Percentiles rank a stretch among this genome's conserved stretches.
phyloP scores from a whole-genome alignment of 2,888 invertebrate genomes.

The Rhyacophila evoluta region DNA sequence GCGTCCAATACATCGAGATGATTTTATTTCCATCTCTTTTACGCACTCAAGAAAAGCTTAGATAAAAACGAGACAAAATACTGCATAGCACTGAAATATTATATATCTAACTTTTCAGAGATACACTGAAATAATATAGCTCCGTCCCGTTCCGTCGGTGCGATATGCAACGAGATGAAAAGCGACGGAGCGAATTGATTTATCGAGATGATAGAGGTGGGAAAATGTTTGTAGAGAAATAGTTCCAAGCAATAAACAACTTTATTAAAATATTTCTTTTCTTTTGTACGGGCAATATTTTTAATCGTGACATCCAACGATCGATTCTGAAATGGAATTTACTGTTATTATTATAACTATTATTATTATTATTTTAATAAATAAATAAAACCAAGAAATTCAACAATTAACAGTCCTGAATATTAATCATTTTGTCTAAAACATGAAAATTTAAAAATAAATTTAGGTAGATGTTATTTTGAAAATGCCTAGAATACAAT shows the following conservation, averaged over 20 bases:
- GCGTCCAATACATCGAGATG: constrained; percentile 24
- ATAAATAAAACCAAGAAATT: no score
- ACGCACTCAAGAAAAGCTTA: neutral
- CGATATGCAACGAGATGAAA: neutral
- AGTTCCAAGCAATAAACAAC: neutral
- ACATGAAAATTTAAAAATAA: no score
- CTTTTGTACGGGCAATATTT: no score
- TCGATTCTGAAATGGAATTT: no score
- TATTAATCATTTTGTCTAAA: no score
- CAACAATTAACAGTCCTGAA: no score
- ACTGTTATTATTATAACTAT: no score
- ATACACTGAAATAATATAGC: constrained; percentile 2
- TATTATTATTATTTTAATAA: no score
- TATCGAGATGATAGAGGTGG: constrained; percentile 2
- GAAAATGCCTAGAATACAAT: no score
- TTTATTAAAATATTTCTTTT: constrained; percentile 11
- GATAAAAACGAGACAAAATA: neutral
- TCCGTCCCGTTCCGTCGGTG: neutral
- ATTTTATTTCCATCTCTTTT: neutral
- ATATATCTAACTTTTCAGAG: constrained; percentile 1
- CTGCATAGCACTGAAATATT: neutral
- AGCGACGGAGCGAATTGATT: neutral
- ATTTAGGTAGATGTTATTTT: no score
- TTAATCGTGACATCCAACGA: no score
- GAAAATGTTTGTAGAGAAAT: neutral